These are phyloP conservation scores for Threskiornis aethiopicus DNA, from an alignment of 2,797 vertebrate species.

Conservation along the genomic window DNA sequence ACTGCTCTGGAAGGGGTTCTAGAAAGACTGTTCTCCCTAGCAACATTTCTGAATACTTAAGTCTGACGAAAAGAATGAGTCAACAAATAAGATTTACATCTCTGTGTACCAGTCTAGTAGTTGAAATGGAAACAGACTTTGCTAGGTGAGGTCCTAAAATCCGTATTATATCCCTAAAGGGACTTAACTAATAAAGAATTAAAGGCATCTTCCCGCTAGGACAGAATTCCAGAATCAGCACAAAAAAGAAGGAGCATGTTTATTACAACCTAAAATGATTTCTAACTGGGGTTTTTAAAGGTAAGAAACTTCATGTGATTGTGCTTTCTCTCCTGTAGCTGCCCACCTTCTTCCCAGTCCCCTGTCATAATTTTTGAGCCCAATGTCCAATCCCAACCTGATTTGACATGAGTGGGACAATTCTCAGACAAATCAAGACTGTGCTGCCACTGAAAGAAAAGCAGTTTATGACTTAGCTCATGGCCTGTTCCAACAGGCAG, in stretches of 20 bases:
- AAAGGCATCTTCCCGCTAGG: accelerated
- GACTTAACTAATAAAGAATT: neutral
- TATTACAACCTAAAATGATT: neutral
- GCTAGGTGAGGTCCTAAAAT: neutral
- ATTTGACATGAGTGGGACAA: accelerated
- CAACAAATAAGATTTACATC: neutral
- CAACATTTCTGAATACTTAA: neutral
- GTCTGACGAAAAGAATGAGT: neutral
- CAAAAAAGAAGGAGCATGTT: neutral
- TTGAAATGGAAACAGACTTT: neutral
- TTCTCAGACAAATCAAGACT: neutral
- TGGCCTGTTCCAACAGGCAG: neutral
- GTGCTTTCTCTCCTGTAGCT: neutral
- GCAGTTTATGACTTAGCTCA: neutral
- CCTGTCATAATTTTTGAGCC: neutral
- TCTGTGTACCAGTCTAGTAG: neutral
- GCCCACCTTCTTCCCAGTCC: neutral
- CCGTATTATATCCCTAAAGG: neutral
- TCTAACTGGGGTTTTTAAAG: neutral
- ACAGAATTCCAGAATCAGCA: neutral
- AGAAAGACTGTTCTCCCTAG: neutral
- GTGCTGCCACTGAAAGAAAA: neutral
- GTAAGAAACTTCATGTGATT: neutral
- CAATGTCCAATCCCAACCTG: neutral
- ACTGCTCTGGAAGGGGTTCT: neutral